These are phyloP conservation scores for Thaumetopoea pityocampa DNA, from an alignment of 1,140 invertebrate genomes.

Conservation along the genomic window DNA sequence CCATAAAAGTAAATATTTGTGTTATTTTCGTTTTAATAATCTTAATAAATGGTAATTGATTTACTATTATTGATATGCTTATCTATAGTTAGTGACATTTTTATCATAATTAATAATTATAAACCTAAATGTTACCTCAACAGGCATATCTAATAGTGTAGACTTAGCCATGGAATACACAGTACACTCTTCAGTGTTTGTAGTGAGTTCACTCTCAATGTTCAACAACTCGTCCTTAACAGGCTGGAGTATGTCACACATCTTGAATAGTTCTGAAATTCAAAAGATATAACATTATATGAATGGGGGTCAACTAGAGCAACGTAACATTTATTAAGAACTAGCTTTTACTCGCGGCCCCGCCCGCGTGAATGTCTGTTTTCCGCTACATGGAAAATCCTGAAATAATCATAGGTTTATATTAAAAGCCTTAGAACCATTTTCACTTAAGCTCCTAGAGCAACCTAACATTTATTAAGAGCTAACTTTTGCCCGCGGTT, in stretches of 20 bases:
- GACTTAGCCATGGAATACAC: constrained; percentile 32
- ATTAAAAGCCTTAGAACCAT: no score
- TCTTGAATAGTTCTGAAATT: no score
- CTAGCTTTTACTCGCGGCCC: no score
- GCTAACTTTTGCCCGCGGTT: no score
- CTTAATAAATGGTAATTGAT: constrained; percentile 3
- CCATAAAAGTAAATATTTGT: background rate
- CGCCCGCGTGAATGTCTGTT: no score
- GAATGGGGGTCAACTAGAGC: no score
- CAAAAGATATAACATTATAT: no score
- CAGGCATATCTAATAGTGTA: constrained; percentile 45
- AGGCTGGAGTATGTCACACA: constrained; percentile 49
- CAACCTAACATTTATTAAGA: no score
- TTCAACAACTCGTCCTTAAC: constrained; percentile 38
- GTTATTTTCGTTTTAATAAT: background rate
- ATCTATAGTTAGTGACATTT: background rate
- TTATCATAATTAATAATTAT: constrained; percentile 4
- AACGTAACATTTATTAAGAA: no score
- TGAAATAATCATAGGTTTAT: no score
- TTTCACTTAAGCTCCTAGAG: no score
- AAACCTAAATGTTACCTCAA: constrained; percentile 40
- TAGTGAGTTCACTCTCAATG: constrained; percentile 36
- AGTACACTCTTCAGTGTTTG: constrained; percentile 16
- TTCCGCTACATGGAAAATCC: no score
- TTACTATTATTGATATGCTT: background rate